Conservation (phyloP, 2,113 vertebrate genomes). For the Charina bottae region DNA sequence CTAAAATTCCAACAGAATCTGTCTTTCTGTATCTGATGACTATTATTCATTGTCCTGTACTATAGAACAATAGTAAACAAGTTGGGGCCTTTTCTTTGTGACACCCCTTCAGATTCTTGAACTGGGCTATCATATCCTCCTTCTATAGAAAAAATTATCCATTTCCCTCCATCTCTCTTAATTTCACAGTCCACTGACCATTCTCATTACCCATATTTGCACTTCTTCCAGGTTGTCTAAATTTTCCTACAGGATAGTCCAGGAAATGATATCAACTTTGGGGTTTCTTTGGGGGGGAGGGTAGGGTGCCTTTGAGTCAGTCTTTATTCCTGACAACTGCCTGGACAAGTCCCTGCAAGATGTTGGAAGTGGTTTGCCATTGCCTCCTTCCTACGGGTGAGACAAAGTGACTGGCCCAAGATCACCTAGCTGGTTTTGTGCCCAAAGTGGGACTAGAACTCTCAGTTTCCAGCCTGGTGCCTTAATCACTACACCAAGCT, state of each 20-base stretch:
- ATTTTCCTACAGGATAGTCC: neutral
- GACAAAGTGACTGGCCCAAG: neutral
- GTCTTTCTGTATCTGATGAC: neutral
- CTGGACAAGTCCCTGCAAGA: neutral
- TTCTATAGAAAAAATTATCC: neutral
- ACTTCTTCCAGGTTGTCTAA: neutral
- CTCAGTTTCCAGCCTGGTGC: neutral
- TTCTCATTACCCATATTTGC: neutral
- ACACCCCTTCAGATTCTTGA: neutral
- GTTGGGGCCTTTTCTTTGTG: neutral
- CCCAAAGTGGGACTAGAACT: neutral
- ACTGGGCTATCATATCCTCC: neutral
- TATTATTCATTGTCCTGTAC: neutral
- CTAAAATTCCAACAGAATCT: neutral
- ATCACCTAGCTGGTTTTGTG: neutral
- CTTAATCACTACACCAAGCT: neutral
- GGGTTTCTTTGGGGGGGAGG: neutral
- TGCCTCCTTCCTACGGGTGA: neutral
- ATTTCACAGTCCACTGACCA: neutral
- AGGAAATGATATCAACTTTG: neutral
- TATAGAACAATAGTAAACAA: neutral
- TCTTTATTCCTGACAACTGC: neutral
- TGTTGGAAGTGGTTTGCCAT: neutral
- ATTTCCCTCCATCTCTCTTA: neutral
- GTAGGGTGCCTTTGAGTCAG: neutral